A percentile compares a stretch with the other conserved stretches of the same genome.
phyloP scores from a whole-genome alignment of 2,797 vertebrate species.

The Anguilla marmorata region DNA sequence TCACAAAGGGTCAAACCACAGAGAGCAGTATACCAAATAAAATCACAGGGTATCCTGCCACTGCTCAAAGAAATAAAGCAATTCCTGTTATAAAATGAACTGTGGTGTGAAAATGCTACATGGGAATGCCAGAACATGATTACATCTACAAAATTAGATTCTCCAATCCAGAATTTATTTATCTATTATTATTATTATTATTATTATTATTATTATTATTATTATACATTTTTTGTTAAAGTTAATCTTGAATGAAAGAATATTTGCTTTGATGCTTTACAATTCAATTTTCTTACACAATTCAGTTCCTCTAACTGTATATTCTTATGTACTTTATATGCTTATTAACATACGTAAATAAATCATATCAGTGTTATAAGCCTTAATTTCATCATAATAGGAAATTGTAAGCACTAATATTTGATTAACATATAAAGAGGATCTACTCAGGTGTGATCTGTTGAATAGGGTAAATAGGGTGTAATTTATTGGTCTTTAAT shows the following conservation, averaged over 20 bases:
- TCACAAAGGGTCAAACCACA: conserved; percentile 2
- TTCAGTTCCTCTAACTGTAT: not conserved
- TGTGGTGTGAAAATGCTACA: not conserved
- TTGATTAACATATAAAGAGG: not conserved
- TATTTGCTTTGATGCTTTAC: conserved; percentile 22
- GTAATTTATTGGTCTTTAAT: not conserved
- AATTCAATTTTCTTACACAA: not conserved
- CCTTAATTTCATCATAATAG: not conserved
- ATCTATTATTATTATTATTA: too few relatives aligned
- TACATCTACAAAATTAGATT: conserved; percentile 45
- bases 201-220: too few relatives aligned
- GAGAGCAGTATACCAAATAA: conserved; percentile 54
- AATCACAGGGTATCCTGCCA: conserved; percentile 57
- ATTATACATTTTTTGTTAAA: not conserved
- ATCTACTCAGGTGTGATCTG: not conserved
- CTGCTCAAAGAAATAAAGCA: conserved; percentile 69
- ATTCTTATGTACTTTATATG: not conserved
- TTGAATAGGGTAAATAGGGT: not conserved
- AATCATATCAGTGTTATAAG: not conserved
- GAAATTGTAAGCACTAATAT: not conserved
- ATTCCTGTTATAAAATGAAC: conserved; percentile 63
- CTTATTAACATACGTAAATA: not conserved
- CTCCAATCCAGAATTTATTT: conserved; percentile 49
- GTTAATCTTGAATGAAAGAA: conserved; percentile 42
- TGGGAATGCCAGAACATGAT: conserved; percentile 10